phyloP scores from a whole-genome alignment of 2,797 vertebrate genomes.

The Ctenochaetus hawaiiensis region DNA sequence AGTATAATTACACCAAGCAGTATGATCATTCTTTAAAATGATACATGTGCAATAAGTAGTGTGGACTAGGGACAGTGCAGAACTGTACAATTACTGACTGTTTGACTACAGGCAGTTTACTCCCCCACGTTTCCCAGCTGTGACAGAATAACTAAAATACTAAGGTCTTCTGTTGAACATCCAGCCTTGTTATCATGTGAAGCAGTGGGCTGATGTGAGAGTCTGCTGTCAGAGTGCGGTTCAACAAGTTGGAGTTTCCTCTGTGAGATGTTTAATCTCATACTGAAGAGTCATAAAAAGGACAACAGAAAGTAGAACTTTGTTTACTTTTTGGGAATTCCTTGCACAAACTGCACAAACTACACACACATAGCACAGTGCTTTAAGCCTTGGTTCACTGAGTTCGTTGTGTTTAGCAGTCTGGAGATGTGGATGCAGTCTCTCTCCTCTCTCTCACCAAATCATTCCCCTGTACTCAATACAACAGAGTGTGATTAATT shows the following conservation, averaged over 20 bases:
- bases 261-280: background rate
- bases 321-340: conserved; percentile 17
- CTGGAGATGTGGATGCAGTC: conserved; percentile 58
- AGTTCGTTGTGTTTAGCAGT: conserved; percentile 78
- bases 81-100: background rate
- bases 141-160: conserved; percentile 6
- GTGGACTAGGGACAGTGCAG: background rate
- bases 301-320: background rate
- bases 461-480: conserved; percentile 68
- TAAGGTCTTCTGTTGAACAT: background rate
- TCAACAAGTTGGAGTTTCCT: background rate
- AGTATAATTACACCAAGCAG: too few species aligned
- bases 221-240: conserved; percentile 6
- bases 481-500: conserved; percentile 79
- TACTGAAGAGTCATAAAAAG: background rate
- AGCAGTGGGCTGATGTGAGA: background rate
- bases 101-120: background rate
- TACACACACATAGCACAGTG: conserved; percentile 16
- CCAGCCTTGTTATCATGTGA: background rate
- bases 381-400: conserved; percentile 65
- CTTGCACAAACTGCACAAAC: conserved; percentile 15
- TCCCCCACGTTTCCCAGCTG: conserved; percentile 1
- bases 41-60: background rate
- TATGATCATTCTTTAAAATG: too few species aligned
- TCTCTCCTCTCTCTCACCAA: conserved; percentile 56